phyloP scores from a whole-genome alignment of 2,797 vertebrate genomes.

The Catostomus latipinnis region DNA sequence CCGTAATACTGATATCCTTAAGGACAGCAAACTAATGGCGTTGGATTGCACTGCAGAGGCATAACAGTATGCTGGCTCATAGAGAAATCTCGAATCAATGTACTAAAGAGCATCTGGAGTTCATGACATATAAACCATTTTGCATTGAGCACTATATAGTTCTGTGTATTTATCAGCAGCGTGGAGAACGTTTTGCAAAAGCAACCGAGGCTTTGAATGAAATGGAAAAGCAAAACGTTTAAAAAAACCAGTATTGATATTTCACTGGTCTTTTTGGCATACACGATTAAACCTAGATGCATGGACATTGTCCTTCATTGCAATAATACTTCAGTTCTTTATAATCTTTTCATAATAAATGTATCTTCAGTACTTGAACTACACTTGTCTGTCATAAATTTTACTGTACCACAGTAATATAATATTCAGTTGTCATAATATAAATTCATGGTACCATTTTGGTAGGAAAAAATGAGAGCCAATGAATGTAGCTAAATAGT shows the following conservation, averaged over 20 bases:
- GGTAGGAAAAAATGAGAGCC: neutral
- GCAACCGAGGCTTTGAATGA: neutral
- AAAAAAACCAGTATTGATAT: neutral
- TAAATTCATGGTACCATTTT: neutral
- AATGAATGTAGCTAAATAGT: neutral
- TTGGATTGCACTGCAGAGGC: constrained; percentile 28
- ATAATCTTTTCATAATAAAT: neutral
- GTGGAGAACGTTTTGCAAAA: neutral
- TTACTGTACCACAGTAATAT: neutral
- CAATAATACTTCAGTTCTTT: neutral
- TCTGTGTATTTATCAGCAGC: neutral
- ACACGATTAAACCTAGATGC: neutral
- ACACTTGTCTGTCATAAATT: neutral
- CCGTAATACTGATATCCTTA: constrained; percentile 48
- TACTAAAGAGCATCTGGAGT: constrained; percentile 43
- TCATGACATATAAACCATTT: constrained; percentile 24
- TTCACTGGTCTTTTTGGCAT: constrained; percentile 37
- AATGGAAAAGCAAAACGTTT: constrained; percentile 26
- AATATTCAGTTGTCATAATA: constrained; percentile 2
- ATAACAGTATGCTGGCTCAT: constrained; percentile 1
- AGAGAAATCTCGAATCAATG: constrained; percentile 39
- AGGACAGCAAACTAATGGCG: constrained; percentile 11
- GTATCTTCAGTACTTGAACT: neutral
- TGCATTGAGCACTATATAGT: constrained; percentile 7
- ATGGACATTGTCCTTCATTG: constrained; percentile 15